Base-by-base conservation (phyloP, 2,113 vertebrate species). In the Pteronura brasiliensis region DNA sequence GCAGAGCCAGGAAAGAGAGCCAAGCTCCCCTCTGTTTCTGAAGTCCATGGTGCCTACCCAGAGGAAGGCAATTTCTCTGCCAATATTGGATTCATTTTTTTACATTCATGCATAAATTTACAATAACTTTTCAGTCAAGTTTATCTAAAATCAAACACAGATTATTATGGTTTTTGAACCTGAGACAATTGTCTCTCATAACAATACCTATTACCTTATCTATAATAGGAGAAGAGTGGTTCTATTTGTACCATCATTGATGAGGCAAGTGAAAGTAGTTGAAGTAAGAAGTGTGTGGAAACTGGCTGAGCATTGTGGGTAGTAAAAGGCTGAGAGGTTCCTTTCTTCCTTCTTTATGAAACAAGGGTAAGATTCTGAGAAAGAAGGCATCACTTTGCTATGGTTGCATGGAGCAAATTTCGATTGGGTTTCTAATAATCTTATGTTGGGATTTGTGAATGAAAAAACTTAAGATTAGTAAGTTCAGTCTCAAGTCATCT, bases 371-470 rank as follows among this genome's bases (percentile, higher is more conserved):
- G 74, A 21, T 25, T 23, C 7, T 17, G 81, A 72, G 49, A 85
- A 86, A 80, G 44, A 44, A 88, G 36, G 18, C 31, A 49, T 67
- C 63, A 18, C 23, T 86, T 94, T 57, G 79, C 52, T 86, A 25
- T 52, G 71, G 23, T 74, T 79, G 29, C 5, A 4, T 17, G 57
- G 89, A 93, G 47, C 31, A 57, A 44, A 93, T 92, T 96, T 90
- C 44, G 42, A 1, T 59, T 79, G n/a, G 18, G 74, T 65, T 93
- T 88, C 67, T 71, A 88, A 77, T 74, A 42, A 89, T 89, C 29
- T 91, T 94, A 74, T 87, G 63, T 92, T 87, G 91, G 34, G 42
- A 67, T 87, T 92, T 91, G 83, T 95, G 79, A 98, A 97, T 71
- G 59, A 79, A 95, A 82, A 93, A 55, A 67, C 0, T n/a, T 69